Base-by-base conservation (phyloP, 2,888 invertebrate species). In the Seira sanloemensis region DNA sequence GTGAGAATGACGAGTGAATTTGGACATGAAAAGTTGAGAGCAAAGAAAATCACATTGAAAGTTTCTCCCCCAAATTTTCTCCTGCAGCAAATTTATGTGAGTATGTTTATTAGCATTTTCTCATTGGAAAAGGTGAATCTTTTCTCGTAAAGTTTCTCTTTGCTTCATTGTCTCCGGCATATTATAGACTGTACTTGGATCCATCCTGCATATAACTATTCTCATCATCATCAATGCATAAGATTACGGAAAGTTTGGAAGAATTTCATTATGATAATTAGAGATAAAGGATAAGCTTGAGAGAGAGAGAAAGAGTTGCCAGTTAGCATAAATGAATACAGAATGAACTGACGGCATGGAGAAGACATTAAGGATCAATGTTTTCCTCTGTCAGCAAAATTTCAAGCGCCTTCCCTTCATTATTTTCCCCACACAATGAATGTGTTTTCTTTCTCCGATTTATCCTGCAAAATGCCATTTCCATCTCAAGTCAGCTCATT, bases 261-360 rank as follows among this genome's bases (percentile, higher is more conserved):
- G 87, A 87, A 88, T 88, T 88, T 84, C 87, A 88, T 88, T 88
- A 88, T 88, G 85, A 87, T 88, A 88, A 88, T 88, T 88, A 88
- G 88, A 86, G 88, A 88, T 88, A 86, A 87, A 86, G 85, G 84
- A 86, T 85, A 87, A 85, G 86, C 81, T 73, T 84, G 75, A 78
- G 83, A n/a, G n/a, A n/a, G n/a, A n/a, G n/a, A n/a, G n/a, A n/a
- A n/a, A n/a, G n/a, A 80, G 86, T 76, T 84, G 72, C 86, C 87
- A 87, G 87, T 88, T 88, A 88, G 87, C 88, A 88, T 88, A 88
- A 85, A 88, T 88, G 88, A 88, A 88, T 88, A 88, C 77, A 85
- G 85, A 87, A 86, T 86, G 84, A 84, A 75, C 71, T n/a, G 75
- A 82, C 78, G 50, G 67, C n/a, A 69, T 25, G 27, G 65, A 62